Base-by-base conservation (phyloP, 2,113 vertebrate genomes). In the Galemys pyrenaicus region DNA sequence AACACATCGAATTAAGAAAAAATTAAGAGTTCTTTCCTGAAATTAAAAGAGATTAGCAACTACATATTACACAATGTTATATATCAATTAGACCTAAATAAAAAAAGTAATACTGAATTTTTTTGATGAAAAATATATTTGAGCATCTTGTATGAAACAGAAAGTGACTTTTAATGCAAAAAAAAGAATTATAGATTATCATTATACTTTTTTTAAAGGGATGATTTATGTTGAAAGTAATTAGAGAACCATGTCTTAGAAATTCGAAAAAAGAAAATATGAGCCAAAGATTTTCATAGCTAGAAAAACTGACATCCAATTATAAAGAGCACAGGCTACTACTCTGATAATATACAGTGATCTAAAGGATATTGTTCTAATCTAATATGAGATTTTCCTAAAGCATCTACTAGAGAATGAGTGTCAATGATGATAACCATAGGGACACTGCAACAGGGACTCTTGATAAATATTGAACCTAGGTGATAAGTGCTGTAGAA, bases 131-230 rank as follows among this genome's bases (percentile, higher is more conserved):
- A 64, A 94, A 35, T 70, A 24, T 75, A 68, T 64, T 91, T 90
- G 32, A 37, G 30, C 44, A 67, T 54, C 24, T 80, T 39, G 73
- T n/a, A 84, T 6, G 68, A 83, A 84, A 77, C 28, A 74, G 17
- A 62, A 93, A 89, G 15, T 73, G 51, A 83, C 37, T 89, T 87
- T 56, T 51, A 75, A 84, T 39, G 51, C n/a, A n/a, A n/a, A n/a
- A n/a, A n/a, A n/a, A n/a, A n/a, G 30, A 84, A 94, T 87, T 39
- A 87, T 67, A 70, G 41, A 80, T 92, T 90, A 70, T 84, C 2
- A 87, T 89, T 30, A 24, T 28, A 82, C 5, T 39, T 24, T 39
- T 67, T 67, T 83, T 92, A 60, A 3, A 92, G 9, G 1, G 77
- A 5, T 41, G 56, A 4, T 89, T 89, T 46, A 73, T 58, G 26